Evolutionary conservation across 2,113 vertebrate genomes (phyloP), one percentile per base, ranked within the genome.

Genomic region (Macquaria australasica): DNA sequence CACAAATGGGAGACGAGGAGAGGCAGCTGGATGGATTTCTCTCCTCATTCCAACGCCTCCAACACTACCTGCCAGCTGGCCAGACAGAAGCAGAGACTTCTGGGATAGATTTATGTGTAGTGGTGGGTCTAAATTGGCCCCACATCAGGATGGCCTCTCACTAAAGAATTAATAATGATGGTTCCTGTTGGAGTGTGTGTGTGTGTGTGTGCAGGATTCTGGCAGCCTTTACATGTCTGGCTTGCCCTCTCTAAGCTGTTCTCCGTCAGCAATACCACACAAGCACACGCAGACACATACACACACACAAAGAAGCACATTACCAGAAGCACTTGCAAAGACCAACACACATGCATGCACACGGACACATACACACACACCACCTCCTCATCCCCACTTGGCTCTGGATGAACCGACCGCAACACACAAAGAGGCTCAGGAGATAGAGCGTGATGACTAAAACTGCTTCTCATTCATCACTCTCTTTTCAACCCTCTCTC

Each of bases 121-220:
- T 81, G 83, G 88, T 91, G 91, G 91, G 87, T 93, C 93, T 88
- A 89, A 94, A 94, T 85, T 94, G 95, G 82, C 89, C 92, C 91
- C 93, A 94, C 93, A 93, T 95, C 90, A 92, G 82, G 89, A 91
- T 93, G 89, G 91, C 91, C 93, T 92, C 91, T 88, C 73, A 77
- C 92, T 90, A 92, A 83, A 88, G 93, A 90, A 95, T 94, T 94
- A 95, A 95, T 95, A 95, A 94, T 88, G 91, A 95, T 79, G 81
- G 86, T 91, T 94, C 91, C 91, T 92, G 90, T 91, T 91, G 89
- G 91, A 92, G 84, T 88, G 63, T 73, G 79, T 77, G 88, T 66
- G 87, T 82, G 84, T 88, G 63, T 73, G 79, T 77, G 88, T 66
- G 87, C 83, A 82, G 87, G 70, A 94, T 90, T 84, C 90, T 96